Base-by-base conservation (phyloP, 1,140 invertebrate genomes). In the Drosophila paulistorum region DNA sequence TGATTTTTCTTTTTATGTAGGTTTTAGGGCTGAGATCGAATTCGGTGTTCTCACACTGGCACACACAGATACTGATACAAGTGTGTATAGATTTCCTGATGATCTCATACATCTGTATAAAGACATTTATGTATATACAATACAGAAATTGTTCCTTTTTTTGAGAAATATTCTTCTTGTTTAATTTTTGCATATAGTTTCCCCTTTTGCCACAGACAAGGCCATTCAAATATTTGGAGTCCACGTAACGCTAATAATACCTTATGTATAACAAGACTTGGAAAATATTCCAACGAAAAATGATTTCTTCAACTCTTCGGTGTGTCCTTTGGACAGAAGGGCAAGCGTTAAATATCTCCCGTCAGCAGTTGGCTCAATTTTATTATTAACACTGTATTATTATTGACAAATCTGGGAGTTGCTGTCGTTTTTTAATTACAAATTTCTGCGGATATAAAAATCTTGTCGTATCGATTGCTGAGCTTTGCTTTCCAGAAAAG, bases 391-490 rank as follows among this genome's bases (percentile, higher is more conserved):
- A 26, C 48, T 35, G 13, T 51, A 20, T 51, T 51, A n/a, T 51
- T 74, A 33, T 42, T 17, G 33, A 23, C 9, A 20, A 51, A 51
- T 35, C 33, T 23, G 39, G 63, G 30, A 30, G 48, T 20, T 20
- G 33, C 33, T 14, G 37, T 58, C 17, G 14, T 48, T 69, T 69
- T 60, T 64, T 54, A 45, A 65, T 67, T 48, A 41, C 70, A 55
- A 20, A 59, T 66, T 58, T 66, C 33, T 42, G 48, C 60, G 35
- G 39, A 72, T 70, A 48, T 70, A 68, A 77, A 82, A 74, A 54
- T 62, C 59, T 67, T 59, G 35, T 20, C 33, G 51, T 83, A 83
- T 83, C 74, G 81, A 83, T 83, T 83, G 60, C 37, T 48, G 57
- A 79, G 76, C 64, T 76, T 67, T 71, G 7, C 14, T 23, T 65